Conservation (phyloP, 2,113 vertebrate species). For the Burhinus oedicnemus region DNA sequence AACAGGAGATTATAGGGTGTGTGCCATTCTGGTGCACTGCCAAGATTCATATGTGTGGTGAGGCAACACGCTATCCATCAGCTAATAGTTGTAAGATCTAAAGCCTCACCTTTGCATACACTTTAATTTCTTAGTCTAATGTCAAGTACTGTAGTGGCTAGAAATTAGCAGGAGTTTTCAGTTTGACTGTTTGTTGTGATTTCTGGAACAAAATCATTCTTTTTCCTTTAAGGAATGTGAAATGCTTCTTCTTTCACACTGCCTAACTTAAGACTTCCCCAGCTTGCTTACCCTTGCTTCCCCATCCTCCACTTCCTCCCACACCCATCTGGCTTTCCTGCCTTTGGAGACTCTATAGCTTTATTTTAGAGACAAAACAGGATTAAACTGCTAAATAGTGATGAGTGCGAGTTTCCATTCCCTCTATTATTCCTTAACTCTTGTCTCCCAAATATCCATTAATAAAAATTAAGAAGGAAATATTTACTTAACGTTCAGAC, state of each 20-base stretch:
- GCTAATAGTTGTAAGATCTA: not conserved
- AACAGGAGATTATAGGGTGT: not conserved
- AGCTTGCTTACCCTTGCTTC: slow-evolving; percentile 1
- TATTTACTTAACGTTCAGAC: not conserved
- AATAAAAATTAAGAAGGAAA: not conserved
- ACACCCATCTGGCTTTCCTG: slow-evolving; percentile 51
- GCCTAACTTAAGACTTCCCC: slow-evolving; percentile 27
- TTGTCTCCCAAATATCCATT: not conserved
- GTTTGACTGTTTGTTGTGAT: not conserved
- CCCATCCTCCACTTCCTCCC: slow-evolving; percentile 54
- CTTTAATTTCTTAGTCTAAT: not conserved
- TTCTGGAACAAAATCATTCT: not conserved
- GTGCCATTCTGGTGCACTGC: not conserved
- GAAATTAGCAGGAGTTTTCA: not conserved
- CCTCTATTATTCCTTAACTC: not conserved
- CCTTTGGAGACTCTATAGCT: not conserved
- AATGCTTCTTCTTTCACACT: not conserved
- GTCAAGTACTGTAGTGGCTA: not conserved
- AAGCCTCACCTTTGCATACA: not conserved
- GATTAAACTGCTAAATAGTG: not conserved
- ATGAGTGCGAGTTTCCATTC: not conserved
- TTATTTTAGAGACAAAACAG: slow-evolving; percentile 22
- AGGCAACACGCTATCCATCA: not conserved
- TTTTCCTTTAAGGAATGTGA: slow-evolving; percentile 3
- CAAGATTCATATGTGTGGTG: not conserved